Evolutionary conservation across 2,797 vertebrate species (phyloP).

Genomic region (Esox lucius): DNA sequence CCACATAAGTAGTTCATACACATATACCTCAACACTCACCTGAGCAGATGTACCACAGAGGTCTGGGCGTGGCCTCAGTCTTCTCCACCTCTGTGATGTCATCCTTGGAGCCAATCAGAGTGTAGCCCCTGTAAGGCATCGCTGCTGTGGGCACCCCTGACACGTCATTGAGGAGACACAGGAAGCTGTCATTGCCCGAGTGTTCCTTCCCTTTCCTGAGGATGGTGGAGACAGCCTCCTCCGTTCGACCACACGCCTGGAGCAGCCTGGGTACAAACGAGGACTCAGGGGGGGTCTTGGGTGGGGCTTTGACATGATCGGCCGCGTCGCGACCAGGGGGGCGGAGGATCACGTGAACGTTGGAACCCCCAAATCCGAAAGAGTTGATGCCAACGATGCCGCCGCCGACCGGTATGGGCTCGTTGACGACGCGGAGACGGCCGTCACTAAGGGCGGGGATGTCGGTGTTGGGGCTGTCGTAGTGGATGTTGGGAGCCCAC

Average conservation of each 20-base stretch:
- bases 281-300: not conserved
- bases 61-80: constrained; percentile 70
- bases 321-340: constrained; percentile 61
- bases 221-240: constrained; percentile 76
- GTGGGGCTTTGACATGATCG: not conserved
- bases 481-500: constrained; percentile 96
- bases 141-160: constrained; percentile 65
- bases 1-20: too few relatives aligned
- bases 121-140: constrained; percentile 90
- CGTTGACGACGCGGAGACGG: constrained; percentile 80
- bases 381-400: constrained; percentile 90
- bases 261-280: constrained; percentile 72
- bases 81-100: constrained; percentile 79
- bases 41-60: constrained; percentile 94
- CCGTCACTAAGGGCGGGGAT: constrained; percentile 87
- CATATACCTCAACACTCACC: constrained; percentile 68
- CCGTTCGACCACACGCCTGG: constrained; percentile 87
- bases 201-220: constrained; percentile 77
- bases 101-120: constrained; percentile 76
- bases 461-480: constrained; percentile 82
- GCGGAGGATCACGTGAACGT: constrained; percentile 88
- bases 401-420: constrained; percentile 80
- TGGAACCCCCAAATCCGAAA: constrained; percentile 96
- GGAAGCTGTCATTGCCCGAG: constrained; percentile 66
- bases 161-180: constrained; percentile 84